Percentiles rank a stretch among this genome's conserved stretches.
Conservation (phyloP, 1,140 invertebrate species). For the Cydia pomonella region DNA sequence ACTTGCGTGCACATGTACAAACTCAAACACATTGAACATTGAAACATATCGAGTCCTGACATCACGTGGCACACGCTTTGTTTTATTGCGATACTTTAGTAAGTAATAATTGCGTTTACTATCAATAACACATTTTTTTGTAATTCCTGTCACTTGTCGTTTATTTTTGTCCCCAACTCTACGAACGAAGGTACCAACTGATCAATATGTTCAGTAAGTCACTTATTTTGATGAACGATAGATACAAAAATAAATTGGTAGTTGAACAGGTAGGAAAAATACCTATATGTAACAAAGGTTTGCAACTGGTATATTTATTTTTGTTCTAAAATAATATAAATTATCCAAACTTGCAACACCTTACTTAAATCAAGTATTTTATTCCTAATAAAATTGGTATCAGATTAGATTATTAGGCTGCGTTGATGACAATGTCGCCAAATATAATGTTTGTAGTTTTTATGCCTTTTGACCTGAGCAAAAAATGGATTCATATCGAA, state of each 20-base stretch:
- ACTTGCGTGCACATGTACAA: not conserved
- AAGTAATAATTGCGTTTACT: not conserved
- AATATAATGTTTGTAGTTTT: not conserved
- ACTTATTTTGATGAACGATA: not conserved
- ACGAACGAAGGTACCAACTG: not conserved
- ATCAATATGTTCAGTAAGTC: not conserved
- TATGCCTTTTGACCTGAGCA: not conserved
- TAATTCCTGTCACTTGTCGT: not conserved
- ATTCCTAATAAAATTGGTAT: not conserved
- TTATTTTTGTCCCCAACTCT: not conserved
- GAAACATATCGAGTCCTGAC: not conserved
- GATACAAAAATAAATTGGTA: not conserved
- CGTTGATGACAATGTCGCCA: not conserved
- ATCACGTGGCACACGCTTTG: slow-evolving; percentile 23
- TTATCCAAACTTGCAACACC: too few species aligned
- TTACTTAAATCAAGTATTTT: too few species aligned
- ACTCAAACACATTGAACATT: slow-evolving; percentile 5
- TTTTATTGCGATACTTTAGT: slow-evolving; percentile 21
- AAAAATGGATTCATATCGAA: not conserved
- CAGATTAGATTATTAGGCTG: not conserved
- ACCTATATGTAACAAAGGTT: too few species aligned
- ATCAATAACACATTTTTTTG: not conserved
- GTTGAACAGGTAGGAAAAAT: not conserved
- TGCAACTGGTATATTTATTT: too few species aligned
- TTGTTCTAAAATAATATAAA: too few species aligned